A percentile compares a stretch with the other conserved stretches of the same genome.
Evolutionary conservation across 2,113 vertebrate species (phyloP).

Genomic region (Hypocryptadius cinnamomeus): DNA sequence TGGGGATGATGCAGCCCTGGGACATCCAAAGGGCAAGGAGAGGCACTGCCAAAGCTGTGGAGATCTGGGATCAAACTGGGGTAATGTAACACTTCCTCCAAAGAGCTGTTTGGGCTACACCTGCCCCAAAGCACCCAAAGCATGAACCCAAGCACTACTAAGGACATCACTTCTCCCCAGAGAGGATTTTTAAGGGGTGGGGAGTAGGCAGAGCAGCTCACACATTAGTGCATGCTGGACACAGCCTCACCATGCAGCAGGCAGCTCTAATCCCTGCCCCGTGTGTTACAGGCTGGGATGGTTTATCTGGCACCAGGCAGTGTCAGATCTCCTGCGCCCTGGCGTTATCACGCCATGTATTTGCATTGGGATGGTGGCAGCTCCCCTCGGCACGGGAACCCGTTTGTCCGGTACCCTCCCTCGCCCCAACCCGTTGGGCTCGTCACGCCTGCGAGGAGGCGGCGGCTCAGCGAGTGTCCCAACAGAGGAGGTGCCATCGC

Average conservation of each 20-base stretch:
- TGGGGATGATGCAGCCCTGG: fast-evolving
- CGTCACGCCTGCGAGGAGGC: neutral
- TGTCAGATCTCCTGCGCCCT: neutral
- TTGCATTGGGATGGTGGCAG: constrained; percentile 24
- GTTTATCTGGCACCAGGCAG: neutral
- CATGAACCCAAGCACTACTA: neutral
- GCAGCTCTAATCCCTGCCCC: neutral
- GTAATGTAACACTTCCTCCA: neutral
- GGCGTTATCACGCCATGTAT: neutral
- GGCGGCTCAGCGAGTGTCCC: neutral
- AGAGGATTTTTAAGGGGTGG: neutral
- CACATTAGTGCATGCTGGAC: fast-evolving
- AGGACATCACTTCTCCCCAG: neutral
- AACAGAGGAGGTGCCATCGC: neutral
- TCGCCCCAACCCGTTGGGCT: neutral
- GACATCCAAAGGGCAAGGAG: fast-evolving
- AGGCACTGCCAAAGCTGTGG: neutral
- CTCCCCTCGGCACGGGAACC: neutral
- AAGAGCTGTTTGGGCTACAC: neutral
- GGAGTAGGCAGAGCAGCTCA: neutral
- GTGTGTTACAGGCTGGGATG: fast-evolving
- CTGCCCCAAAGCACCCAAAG: neutral
- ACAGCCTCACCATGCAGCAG: fast-evolving
- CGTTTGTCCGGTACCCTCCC: constrained; percentile 15
- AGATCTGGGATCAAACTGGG: fast-evolving